phyloP scores from a whole-genome alignment of 1,140 invertebrate species.

The Triops cancriformis region DNA sequence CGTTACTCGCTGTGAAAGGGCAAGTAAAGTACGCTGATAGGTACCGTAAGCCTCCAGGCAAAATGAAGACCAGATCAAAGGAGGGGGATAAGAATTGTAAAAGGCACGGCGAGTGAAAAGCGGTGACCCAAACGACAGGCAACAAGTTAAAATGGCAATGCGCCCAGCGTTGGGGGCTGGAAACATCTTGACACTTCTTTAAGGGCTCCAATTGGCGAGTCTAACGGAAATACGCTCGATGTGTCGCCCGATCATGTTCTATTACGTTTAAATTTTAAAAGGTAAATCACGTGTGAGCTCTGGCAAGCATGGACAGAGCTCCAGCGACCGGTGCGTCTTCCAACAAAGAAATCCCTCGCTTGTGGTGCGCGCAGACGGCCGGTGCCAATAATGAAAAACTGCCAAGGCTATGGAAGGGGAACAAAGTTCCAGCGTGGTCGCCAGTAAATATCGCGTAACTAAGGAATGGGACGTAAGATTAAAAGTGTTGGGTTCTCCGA shows the following conservation, averaged over 20 bases:
- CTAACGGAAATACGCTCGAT: too few relatives aligned
- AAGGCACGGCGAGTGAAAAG: neutral
- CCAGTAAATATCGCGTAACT: neutral
- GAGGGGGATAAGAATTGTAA: neutral
- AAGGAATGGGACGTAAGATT: neutral
- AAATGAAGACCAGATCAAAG: neutral
- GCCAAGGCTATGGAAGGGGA: too few relatives aligned
- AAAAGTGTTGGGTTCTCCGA: neutral
- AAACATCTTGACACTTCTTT: neutral
- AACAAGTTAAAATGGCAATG: constrained; percentile 7
- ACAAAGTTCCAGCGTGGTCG: neutral
- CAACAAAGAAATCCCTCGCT: neutral
- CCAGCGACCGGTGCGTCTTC: neutral
- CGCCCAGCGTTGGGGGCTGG: neutral
- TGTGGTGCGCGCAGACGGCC: neutral
- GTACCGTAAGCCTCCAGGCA: neutral
- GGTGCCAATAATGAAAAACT: neutral
- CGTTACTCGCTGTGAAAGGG: neutral
- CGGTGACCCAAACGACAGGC: neutral
- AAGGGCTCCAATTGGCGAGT: neutral
- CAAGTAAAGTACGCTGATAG: neutral
- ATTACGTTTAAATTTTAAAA: neutral
- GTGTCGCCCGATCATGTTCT: neutral
- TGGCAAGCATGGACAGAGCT: neutral
- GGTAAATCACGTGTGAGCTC: neutral